phyloP scores from a whole-genome alignment of 2,797 vertebrate species.

The Phrynocephalus forsythii region DNA sequence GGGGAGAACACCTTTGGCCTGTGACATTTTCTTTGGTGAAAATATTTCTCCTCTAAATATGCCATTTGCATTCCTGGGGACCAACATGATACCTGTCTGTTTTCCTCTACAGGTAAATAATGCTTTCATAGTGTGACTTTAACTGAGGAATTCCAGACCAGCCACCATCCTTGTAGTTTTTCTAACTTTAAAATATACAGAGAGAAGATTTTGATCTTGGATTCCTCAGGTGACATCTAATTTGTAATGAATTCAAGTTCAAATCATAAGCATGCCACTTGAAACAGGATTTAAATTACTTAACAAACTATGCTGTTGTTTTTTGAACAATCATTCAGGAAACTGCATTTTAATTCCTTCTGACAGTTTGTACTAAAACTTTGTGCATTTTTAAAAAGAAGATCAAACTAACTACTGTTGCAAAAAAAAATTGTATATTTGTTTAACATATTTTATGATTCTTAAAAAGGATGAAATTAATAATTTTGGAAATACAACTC shows the following conservation, averaged over 20 bases:
- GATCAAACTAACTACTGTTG: constrained; percentile 30
- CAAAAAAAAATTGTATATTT: constrained; percentile 40
- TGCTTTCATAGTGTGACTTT: neutral
- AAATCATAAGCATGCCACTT: neutral
- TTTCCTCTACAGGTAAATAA: neutral
- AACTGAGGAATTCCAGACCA: neutral
- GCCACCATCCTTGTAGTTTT: neutral
- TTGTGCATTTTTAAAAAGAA: constrained; percentile 43
- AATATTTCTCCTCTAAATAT: no score
- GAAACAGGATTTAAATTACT: neutral
- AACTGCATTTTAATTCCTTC: constrained; percentile 48
- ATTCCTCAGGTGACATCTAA: neutral
- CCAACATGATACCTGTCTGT: neutral
- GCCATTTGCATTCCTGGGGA: neutral
- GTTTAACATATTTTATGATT: constrained; percentile 49
- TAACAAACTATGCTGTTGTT: neutral
- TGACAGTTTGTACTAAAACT: constrained; percentile 51
- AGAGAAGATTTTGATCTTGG: neutral
- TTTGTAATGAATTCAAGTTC: neutral
- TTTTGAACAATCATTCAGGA: constrained; percentile 38
- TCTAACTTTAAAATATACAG: neutral
- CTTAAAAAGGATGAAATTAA: constrained; percentile 24
- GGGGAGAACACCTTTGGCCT: neutral
- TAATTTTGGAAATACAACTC: constrained; percentile 74
- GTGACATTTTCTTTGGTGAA: neutral